phyloP scores from a whole-genome alignment of 2,113 vertebrate species.

The Pelmatolapia mariae region DNA sequence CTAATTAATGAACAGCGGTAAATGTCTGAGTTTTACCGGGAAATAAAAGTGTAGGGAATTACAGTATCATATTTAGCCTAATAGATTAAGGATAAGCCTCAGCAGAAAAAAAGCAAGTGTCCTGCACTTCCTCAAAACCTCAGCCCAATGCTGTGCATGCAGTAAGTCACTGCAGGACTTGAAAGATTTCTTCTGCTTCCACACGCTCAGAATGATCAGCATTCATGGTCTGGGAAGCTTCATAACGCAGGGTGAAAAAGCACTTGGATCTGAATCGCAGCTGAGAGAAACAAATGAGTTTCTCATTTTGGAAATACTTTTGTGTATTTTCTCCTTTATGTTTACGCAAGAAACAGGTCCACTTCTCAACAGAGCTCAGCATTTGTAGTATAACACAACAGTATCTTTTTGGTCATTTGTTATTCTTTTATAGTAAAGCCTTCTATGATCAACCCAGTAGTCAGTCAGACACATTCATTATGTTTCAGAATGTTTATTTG shows the following conservation, averaged over 20 bases:
- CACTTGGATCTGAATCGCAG: not conserved
- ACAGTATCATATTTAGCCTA: not conserved
- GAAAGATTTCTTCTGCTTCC: slow-evolving; percentile 28
- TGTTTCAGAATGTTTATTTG: not conserved
- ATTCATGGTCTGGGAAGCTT: slow-evolving; percentile 37
- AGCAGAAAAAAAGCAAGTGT: not conserved
- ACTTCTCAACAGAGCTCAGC: not conserved
- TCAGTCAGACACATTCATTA: not conserved
- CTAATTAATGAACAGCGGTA: not conserved
- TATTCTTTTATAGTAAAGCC: not conserved
- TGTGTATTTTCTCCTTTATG: not conserved
- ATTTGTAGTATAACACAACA: not conserved
- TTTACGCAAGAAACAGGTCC: not conserved
- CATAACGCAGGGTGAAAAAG: slow-evolving; percentile 31
- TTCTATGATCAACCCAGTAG: not conserved
- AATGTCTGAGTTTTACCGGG: not conserved
- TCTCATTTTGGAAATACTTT: not conserved
- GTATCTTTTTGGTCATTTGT: not conserved
- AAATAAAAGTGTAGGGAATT: not conserved
- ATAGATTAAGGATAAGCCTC: not conserved
- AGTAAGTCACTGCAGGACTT: not conserved
- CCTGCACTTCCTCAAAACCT: slow-evolving; percentile 26
- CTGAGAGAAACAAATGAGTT: slow-evolving; percentile 1
- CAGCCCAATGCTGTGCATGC: not conserved
- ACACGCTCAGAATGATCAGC: slow-evolving; percentile 1